These are phyloP conservation scores for Enteromius viviparus DNA, from an alignment of 2,797 vertebrate genomes.

Conservation along the genomic window DNA sequence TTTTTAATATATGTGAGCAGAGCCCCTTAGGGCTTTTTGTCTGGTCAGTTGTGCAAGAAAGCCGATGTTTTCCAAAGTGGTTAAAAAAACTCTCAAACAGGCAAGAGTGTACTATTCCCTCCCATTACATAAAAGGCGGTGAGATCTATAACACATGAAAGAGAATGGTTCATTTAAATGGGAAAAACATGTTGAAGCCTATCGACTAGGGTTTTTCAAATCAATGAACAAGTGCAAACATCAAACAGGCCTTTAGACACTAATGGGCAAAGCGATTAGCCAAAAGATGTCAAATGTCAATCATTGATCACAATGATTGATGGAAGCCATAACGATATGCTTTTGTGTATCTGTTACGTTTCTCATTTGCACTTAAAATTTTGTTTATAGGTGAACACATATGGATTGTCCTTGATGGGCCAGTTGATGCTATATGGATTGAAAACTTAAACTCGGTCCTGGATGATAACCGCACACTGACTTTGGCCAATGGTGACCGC, in stretches of 20 bases:
- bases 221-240: not conserved
- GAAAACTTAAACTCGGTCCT: slow-evolving; percentile 98
- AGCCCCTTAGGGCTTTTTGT: not conserved
- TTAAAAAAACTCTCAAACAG: slow-evolving; percentile 21
- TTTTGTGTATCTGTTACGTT: slow-evolving; percentile 1
- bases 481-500: slow-evolving; percentile 93
- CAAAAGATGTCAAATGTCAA: slow-evolving; percentile 23
- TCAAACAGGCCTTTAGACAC: slow-evolving; percentile 18
- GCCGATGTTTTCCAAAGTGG: slow-evolving; percentile 20
- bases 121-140: slow-evolving; percentile 7
- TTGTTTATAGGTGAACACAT: slow-evolving; percentile 87
- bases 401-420: slow-evolving; percentile 97
- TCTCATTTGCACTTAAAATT: not conserved
- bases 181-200: slow-evolving; percentile 15
- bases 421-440: slow-evolving; percentile 98
- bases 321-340: not conserved
- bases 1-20: slow-evolving; percentile 4
- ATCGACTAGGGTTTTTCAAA: slow-evolving; percentile 24
- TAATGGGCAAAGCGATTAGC: slow-evolving; percentile 14
- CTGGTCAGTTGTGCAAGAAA: slow-evolving; percentile 9
- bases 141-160: slow-evolving; percentile 35
- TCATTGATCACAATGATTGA: slow-evolving; percentile 31
- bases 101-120: not conserved
- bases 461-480: slow-evolving; percentile 96
- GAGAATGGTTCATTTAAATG: slow-evolving; percentile 36